Evolutionary conservation across 2,113 vertebrate genomes (phyloP).

Genomic region (Daboia siamensis): DNA sequence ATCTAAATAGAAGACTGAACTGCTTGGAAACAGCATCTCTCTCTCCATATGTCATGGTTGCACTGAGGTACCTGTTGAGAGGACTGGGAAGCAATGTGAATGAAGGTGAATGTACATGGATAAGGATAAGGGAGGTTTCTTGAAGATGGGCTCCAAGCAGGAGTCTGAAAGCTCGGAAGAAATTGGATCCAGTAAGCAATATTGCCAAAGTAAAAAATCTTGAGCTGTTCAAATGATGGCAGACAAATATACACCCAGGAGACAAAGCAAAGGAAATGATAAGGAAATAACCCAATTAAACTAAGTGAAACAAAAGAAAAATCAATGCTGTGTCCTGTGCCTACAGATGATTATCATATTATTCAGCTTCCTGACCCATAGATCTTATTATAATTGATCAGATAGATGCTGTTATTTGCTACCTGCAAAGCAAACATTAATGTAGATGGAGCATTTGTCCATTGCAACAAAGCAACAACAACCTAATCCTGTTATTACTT

Average conservation of each 20-base stretch:
- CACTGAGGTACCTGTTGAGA: not conserved
- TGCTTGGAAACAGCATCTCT: not conserved
- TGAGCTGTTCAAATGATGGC: not conserved
- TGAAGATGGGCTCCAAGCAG: not conserved
- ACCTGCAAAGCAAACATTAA: not conserved
- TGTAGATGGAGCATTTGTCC: not conserved
- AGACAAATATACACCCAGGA: constrained; percentile 14
- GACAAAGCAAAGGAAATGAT: not conserved
- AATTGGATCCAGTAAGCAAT: not conserved
- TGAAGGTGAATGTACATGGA: not conserved
- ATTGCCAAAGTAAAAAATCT: not conserved
- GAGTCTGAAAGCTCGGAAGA: not conserved
- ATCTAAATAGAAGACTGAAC: not conserved
- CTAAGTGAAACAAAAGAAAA: not conserved
- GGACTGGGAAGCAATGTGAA: not conserved
- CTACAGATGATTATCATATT: not conserved
- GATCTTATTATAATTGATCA: constrained; percentile 15
- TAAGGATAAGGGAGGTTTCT: not conserved
- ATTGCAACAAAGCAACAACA: not conserved
- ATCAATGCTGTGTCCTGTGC: not conserved
- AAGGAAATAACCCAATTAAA: constrained; percentile 13
- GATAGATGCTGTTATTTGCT: not conserved
- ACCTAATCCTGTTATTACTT: not conserved
- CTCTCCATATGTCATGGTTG: not conserved
- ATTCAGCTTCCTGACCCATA: constrained; percentile 14